A percentile compares a stretch with the other conserved stretches of the same genome.
Conservation (phyloP, 2,113 vertebrate species). For the Tachycineta bicolor region DNA sequence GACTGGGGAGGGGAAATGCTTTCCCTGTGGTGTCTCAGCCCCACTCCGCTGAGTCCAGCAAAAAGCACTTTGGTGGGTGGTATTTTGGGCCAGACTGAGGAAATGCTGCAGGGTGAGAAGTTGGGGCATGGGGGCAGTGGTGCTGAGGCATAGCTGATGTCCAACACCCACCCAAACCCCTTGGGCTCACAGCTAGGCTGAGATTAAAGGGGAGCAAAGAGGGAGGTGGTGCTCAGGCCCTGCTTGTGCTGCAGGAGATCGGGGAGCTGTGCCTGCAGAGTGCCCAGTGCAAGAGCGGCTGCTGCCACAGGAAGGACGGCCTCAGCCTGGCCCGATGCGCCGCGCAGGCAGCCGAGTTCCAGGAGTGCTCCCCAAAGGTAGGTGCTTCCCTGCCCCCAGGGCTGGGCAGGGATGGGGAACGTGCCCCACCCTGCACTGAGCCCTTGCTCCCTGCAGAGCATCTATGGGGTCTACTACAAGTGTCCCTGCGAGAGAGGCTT, state of each 20-base stretch:
- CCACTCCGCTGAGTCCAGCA: accelerated
- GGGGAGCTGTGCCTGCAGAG: constrained; percentile 81
- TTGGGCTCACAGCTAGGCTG: accelerated
- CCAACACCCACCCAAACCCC: not conserved
- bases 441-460: constrained; percentile 47
- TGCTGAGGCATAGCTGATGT: not conserved
- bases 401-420: accelerated
- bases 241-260: not conserved
- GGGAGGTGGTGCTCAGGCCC: accelerated
- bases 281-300: constrained; percentile 76
- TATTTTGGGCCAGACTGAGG: not conserved
- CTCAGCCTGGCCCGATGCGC: constrained; percentile 76
- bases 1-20: not conserved
- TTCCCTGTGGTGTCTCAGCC: not conserved
- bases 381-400: not conserved
- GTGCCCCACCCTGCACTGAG: accelerated
- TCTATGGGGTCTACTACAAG: constrained; percentile 77
- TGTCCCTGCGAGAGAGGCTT: constrained; percentile 82
- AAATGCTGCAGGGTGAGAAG: not conserved
- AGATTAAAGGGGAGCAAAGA: not conserved
- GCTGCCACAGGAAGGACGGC: constrained; percentile 26
- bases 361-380: constrained; percentile 76
- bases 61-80: accelerated
- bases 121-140: accelerated
- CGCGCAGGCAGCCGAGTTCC: constrained; percentile 56